These are phyloP conservation scores for Anas bernieri DNA, from an alignment of 2,797 vertebrate species.

Conservation along the genomic window DNA sequence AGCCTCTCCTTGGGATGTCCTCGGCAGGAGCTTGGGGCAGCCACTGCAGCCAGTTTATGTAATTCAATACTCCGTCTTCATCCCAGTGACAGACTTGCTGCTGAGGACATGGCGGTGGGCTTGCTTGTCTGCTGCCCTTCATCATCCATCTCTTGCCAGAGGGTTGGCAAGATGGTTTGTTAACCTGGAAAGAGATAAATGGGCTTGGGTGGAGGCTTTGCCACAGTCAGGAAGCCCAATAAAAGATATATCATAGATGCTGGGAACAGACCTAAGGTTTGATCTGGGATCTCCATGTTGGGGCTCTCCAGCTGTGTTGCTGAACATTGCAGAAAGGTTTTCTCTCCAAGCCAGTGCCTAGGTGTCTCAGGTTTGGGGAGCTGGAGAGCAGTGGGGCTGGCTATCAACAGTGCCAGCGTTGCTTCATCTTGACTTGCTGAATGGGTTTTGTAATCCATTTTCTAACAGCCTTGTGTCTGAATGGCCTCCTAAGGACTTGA, in stretches of 20 bases:
- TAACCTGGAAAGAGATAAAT: not conserved
- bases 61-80: not conserved
- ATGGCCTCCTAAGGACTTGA: conserved; percentile 25
- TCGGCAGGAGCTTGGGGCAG: not conserved
- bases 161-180: not conserved
- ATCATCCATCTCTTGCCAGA: conserved; percentile 12
- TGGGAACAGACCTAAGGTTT: not conserved
- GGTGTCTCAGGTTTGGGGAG: not conserved
- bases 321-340: not conserved
- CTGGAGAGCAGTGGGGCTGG: not conserved
- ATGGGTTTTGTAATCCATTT: conserved; percentile 51
- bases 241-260: fast-evolving
- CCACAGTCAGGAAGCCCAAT: not conserved
- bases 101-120: not conserved
- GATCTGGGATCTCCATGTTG: not conserved
- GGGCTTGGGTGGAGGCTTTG: not conserved
- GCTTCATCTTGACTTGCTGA: not conserved
- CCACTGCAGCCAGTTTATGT: not conserved
- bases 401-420: not conserved
- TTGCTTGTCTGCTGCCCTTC: not conserved
- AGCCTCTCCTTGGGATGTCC: not conserved
- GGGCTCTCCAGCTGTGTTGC: fast-evolving
- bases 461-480: conserved; percentile 20
- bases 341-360: not conserved
- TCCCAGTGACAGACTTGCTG: not conserved